phyloP scores from a whole-genome alignment of 2,888 invertebrate genomes.

The Hirtodrosophila trivittata region DNA sequence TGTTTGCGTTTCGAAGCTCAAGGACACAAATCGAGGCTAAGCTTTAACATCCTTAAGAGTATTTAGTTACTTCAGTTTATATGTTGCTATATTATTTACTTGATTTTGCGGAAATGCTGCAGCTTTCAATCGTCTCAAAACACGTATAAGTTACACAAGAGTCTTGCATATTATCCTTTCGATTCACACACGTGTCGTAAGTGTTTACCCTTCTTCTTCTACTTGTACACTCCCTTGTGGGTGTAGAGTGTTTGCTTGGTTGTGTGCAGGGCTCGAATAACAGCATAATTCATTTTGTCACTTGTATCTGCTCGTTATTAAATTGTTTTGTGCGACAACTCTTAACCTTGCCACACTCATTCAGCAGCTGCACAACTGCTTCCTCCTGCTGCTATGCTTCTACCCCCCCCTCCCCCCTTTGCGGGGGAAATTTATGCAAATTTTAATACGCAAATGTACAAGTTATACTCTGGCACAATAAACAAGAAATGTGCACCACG shows the following conservation, averaged over 20 bases:
- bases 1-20: too few relatives aligned
- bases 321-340: conserved; percentile 69
- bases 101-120: too few relatives aligned
- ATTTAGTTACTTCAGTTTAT: too few relatives aligned
- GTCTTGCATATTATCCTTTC: neutral
- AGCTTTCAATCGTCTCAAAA: too few relatives aligned
- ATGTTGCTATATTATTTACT: too few relatives aligned
- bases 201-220: neutral
- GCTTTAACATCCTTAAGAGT: too few relatives aligned
- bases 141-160: too few relatives aligned
- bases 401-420: neutral
- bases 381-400: conserved; percentile 3
- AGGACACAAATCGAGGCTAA: too few relatives aligned
- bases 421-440: conserved; percentile 71
- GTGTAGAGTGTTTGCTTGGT: conserved; percentile 17
- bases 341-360: conserved; percentile 49
- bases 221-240: conserved; percentile 10
- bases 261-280: conserved; percentile 56
- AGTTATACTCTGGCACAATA: conserved; percentile 70
- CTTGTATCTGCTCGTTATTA: conserved; percentile 74
- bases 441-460: conserved; percentile 78
- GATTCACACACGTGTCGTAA: too few relatives aligned
- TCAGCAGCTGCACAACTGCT: conserved; percentile 15
- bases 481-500: conserved; percentile 70
- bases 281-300: conserved; percentile 79